A percentile compares a stretch with the other conserved stretches of the same genome.
Conservation (phyloP, 2,888 invertebrate genomes). For the Chironomus riparius region DNA sequence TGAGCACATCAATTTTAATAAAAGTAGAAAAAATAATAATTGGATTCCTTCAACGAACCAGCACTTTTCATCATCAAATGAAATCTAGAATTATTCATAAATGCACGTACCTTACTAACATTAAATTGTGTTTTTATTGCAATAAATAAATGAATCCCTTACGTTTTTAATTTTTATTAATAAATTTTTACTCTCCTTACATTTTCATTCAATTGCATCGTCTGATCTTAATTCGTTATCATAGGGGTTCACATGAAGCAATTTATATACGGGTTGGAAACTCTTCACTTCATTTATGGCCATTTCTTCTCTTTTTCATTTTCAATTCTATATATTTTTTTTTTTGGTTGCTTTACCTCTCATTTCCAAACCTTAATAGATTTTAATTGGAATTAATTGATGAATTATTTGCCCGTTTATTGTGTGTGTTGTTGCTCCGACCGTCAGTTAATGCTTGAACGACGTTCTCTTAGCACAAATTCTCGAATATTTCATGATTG, state of each 20-base stretch:
- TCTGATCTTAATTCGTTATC: slow-evolving; percentile 14
- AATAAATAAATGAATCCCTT: background rate
- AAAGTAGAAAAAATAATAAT: too few relatives aligned
- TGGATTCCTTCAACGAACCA: background rate
- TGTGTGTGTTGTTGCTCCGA: background rate
- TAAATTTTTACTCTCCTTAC: slow-evolving; percentile 1
- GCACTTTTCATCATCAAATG: background rate
- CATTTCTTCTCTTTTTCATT: background rate
- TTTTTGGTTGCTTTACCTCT: slow-evolving; percentile 13
- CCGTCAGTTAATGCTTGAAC: background rate
- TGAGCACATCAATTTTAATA: too few relatives aligned
- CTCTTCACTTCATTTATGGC: background rate
- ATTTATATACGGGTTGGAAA: slow-evolving; percentile 13
- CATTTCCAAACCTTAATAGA: slow-evolving; percentile 24
- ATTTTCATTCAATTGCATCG: slow-evolving; percentile 7
- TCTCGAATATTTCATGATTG: background rate
- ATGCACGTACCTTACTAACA: background rate
- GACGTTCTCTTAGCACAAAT: background rate
- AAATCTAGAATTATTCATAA: too few relatives aligned
- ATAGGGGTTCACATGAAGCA: slow-evolving; percentile 18
- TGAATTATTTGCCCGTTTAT: slow-evolving; percentile 22
- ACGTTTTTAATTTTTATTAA: slow-evolving; percentile 13
- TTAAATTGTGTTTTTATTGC: background rate
- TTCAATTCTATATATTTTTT: background rate
- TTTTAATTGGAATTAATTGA: slow-evolving; percentile 26